Conservation (phyloP, 2,113 vertebrate species). For the Galeopterus variegatus region DNA sequence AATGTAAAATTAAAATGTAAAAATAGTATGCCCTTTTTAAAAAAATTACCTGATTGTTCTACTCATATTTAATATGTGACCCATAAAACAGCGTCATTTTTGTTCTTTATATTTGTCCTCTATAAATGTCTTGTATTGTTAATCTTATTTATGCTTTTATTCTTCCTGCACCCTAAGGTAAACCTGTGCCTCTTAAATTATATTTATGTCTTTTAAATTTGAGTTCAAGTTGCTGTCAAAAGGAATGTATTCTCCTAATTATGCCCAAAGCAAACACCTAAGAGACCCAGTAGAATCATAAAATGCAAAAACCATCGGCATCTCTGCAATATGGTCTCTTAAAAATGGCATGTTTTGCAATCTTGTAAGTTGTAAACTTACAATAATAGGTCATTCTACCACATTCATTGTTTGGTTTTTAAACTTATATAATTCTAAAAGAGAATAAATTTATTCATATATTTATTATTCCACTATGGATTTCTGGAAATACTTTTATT, state of each 20-base stretch:
- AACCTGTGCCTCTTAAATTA: slow-evolving; percentile 76
- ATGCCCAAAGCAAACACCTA: slow-evolving; percentile 69
- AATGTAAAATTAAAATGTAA: slow-evolving; percentile 44
- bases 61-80: slow-evolving; percentile 8
- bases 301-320: slow-evolving; percentile 60
- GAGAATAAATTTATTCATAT: slow-evolving; percentile 50
- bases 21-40: not conserved
- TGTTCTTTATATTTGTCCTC: slow-evolving; percentile 64
- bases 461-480: slow-evolving; percentile 13
- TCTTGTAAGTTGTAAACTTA: slow-evolving; percentile 67
- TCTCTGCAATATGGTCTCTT: slow-evolving; percentile 60
- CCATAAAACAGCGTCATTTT: slow-evolving; percentile 59
- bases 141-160: slow-evolving; percentile 69
- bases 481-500: slow-evolving; percentile 27
- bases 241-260: slow-evolving; percentile 78
- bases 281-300: slow-evolving; percentile 66
- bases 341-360: slow-evolving; percentile 57
- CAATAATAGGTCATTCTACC: slow-evolving; percentile 62
- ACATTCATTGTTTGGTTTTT: slow-evolving; percentile 38
- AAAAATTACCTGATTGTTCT: slow-evolving; percentile 4
- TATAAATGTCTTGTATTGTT: slow-evolving; percentile 66
- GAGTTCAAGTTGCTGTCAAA: slow-evolving; percentile 67
- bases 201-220: slow-evolving; percentile 80
- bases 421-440: slow-evolving; percentile 45
- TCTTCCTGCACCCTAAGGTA: slow-evolving; percentile 56